A percentile compares a stretch with the other conserved stretches of the same genome.
Evolutionary conservation across 2,888 invertebrate species (phyloP).

Genomic region (Lordiphosa fenestrarum): DNA sequence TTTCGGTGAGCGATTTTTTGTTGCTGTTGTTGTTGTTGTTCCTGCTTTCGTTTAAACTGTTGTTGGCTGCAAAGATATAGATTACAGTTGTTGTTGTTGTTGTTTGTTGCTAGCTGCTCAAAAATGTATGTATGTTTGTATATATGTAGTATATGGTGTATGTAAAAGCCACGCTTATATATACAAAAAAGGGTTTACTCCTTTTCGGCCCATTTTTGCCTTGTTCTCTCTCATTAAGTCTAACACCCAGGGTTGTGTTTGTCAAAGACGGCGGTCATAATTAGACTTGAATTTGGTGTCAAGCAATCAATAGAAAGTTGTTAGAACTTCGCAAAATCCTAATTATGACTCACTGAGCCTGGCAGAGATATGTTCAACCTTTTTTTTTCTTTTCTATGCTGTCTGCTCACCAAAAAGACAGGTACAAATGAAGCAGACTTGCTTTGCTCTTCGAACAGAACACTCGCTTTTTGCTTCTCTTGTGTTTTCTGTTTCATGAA

Average conservation of each 20-base stretch:
- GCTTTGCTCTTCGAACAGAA: too few relatives aligned
- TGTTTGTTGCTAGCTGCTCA: slow-evolving; percentile 35
- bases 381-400: too few relatives aligned
- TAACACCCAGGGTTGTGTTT: neutral
- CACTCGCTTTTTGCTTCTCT: too few relatives aligned
- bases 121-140: slow-evolving; percentile 38
- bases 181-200: slow-evolving; percentile 29
- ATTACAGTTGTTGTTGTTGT: slow-evolving; percentile 60
- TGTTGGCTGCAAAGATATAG: slow-evolving; percentile 58
- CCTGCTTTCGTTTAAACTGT: slow-evolving; percentile 30
- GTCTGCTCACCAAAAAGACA: too few relatives aligned
- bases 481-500: too few relatives aligned
- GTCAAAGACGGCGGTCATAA: slow-evolving; percentile 2
- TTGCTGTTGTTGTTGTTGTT: slow-evolving; percentile 5
- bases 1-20: slow-evolving; percentile 15
- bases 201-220: slow-evolving; percentile 8
- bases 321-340: too few relatives aligned
- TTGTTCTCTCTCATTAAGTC: neutral
- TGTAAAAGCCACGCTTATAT: slow-evolving; percentile 13
- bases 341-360: too few relatives aligned
- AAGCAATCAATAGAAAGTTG: too few relatives aligned
- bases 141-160: slow-evolving; percentile 28
- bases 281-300: too few relatives aligned
- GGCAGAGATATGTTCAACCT: too few relatives aligned
- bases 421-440: too few relatives aligned